These are phyloP conservation scores for Trichonephila clavipes DNA, from an alignment of 1,140 invertebrate species.

Conservation along the genomic window DNA sequence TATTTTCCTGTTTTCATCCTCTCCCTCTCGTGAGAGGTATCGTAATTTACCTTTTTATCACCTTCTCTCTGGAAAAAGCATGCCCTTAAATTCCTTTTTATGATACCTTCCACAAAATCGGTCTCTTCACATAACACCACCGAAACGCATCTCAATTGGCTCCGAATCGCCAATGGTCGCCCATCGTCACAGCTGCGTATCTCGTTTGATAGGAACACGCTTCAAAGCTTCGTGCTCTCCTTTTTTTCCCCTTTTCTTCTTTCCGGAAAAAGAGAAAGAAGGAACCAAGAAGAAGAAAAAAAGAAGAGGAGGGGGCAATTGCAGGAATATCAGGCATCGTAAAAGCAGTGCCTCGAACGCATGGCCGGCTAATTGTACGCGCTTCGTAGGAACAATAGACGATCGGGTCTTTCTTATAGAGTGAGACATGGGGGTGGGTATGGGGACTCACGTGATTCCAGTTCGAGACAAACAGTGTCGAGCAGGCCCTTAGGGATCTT, in stretches of 20 bases:
- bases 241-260: neutral
- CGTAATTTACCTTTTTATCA: neutral
- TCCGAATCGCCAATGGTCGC: conserved; percentile 36
- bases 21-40: no score
- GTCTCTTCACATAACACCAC: conserved; percentile 7
- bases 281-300: neutral
- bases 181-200: conserved; percentile 54
- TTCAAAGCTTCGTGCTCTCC: conserved; percentile 19
- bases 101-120: neutral
- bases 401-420: neutral
- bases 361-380: conserved; percentile 75
- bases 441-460: conserved; percentile 33
- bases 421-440: neutral
- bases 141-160: conserved; percentile 31
- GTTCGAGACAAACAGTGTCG: conserved; percentile 70
- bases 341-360: conserved; percentile 64
- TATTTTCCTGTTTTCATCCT: no score
- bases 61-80: neutral
- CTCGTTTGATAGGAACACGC: conserved; percentile 51
- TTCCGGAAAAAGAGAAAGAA: neutral
- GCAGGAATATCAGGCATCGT: conserved; percentile 66
- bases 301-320: conserved; percentile 51
- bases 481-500: conserved; percentile 64
- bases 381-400: conserved; percentile 65
- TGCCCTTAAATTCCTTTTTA: neutral